A percentile compares a stretch with the other conserved stretches of the same genome.
Evolutionary conservation across 1,140 invertebrate genomes (phyloP).

Genomic region (honey bee (Apis mellifera)): Amel_HAv3.1 CM009939.2:9885501-9886000

Average conservation of each 20-base stretch:
- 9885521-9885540: constrained; percentile 42
- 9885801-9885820: neutral
- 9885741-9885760: constrained; percentile 21
- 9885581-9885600: constrained; percentile 47
- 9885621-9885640: constrained; percentile 38
- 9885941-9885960: too few species aligned
- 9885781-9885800: neutral
- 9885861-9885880: too few species aligned
- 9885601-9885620: constrained; percentile 48
- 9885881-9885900: too few species aligned
- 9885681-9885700: neutral
- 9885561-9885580: constrained; percentile 62
- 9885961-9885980: too few species aligned
- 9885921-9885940: too few species aligned
- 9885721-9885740: constrained; percentile 11
- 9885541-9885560: constrained; percentile 40
- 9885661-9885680: neutral
- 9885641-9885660: constrained; percentile 10
- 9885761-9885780: constrained; percentile 37
- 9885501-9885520: constrained; percentile 10
- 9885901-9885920: too few species aligned
- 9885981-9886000: too few species aligned
- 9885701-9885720: constrained; percentile 42
- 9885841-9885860: too few species aligned
- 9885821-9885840: too few species aligned